A percentile compares a stretch with the other conserved stretches of the same genome.
These are phyloP conservation scores for Percopsis transmontana DNA, from an alignment of 2,113 vertebrate species.

Conservation along the genomic window DNA sequence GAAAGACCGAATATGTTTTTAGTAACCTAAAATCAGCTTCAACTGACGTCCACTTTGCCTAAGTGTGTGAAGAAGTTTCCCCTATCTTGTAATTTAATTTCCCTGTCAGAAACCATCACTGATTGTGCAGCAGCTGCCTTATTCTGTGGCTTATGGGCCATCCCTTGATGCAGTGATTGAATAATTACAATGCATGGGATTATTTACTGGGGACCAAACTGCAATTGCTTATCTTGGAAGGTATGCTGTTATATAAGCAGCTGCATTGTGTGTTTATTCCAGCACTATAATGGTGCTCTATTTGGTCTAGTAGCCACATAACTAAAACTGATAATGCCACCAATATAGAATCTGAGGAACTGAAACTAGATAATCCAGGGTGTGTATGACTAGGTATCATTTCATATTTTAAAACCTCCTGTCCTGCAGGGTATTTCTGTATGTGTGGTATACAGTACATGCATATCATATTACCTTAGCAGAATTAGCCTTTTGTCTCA, in stretches of 20 bases:
- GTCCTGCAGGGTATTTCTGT: no score
- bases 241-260: background rate
- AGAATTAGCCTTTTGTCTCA: no score
- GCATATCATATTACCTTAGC: no score
- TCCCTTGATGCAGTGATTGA: background rate
- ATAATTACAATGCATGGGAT: background rate
- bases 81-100: background rate
- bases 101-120: conserved; percentile 2
- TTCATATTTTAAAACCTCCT: background rate
- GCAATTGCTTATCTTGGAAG: background rate
- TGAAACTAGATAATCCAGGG: no score
- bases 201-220: background rate
- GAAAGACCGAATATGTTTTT: background rate
- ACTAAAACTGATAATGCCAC: background rate
- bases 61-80: background rate
- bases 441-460: no score
- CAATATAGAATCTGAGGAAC: no score
- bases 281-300: background rate
- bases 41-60: background rate
- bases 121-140: background rate
- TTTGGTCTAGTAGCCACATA: no score
- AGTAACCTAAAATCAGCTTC: background rate
- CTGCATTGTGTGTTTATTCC: background rate
- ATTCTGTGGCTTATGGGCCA: conserved; percentile 16
- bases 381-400: no score